Conservation (phyloP, 1,140 invertebrate genomes). For the Sarcophaga bullata region DNA sequence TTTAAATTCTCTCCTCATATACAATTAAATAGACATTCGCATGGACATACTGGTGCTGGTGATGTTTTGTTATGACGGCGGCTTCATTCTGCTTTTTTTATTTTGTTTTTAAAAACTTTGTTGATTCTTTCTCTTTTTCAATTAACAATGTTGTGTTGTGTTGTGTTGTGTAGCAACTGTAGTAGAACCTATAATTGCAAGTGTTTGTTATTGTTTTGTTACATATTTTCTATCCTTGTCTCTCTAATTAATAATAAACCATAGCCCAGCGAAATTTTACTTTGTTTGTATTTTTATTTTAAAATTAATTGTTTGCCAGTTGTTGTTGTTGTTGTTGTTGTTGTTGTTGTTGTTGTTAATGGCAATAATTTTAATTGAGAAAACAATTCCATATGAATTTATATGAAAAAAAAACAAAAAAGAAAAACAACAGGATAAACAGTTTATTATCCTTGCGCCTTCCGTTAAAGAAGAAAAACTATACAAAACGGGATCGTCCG, state of each 20-base stretch:
- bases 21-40: constrained; percentile 28
- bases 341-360: not conserved
- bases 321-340: not conserved
- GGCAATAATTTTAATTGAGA: constrained; percentile 10
- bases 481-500: not conserved
- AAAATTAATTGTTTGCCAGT: not conserved
- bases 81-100: not conserved
- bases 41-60: not conserved
- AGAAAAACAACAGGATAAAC: not conserved
- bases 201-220: not conserved
- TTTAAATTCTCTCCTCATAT: not conserved
- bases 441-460: constrained; percentile 13
- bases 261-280: too few relatives aligned
- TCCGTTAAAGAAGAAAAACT: not conserved
- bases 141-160: not conserved
- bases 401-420: not conserved
- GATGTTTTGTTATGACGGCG: not conserved
- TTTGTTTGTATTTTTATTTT: not conserved
- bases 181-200: too few relatives aligned
- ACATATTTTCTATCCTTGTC: not conserved
- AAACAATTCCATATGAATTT: not conserved
- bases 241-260: too few relatives aligned
- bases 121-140: not conserved
- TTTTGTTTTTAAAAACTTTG: not conserved
- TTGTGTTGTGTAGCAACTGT: too few relatives aligned